These are phyloP conservation scores for Auanema freiburgensis DNA, from an alignment of 2,888 invertebrate species.

Conservation along the genomic window DNA sequence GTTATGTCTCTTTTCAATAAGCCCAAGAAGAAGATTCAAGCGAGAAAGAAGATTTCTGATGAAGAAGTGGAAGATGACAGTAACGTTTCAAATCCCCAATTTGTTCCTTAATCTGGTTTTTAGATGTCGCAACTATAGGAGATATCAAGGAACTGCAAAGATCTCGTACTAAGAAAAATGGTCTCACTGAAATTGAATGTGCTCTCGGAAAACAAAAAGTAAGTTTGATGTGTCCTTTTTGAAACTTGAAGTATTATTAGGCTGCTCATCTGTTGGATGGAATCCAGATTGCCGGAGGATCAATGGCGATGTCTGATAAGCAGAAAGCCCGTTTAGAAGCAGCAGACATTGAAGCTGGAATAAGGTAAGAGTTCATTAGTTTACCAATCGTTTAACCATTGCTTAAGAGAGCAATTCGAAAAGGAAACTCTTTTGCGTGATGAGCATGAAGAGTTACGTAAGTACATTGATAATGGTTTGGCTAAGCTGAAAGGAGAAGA, in stretches of 20 bases:
- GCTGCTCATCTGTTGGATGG: constrained; percentile 38
- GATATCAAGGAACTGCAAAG: constrained; percentile 61
- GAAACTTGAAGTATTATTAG: constrained; percentile 9
- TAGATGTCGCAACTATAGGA: constrained; percentile 24
- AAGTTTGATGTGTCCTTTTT: no score
- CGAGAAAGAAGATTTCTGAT: neutral
- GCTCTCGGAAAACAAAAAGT: constrained; percentile 56
- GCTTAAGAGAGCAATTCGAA: constrained; percentile 59
- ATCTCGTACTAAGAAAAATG: constrained; percentile 51
- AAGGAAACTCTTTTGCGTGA: constrained; percentile 60
- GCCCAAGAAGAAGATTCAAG: constrained; percentile 15
- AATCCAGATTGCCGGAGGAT: constrained; percentile 49
- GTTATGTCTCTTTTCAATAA: constrained; percentile 18
- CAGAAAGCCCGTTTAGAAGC: constrained; percentile 56
- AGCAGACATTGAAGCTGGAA: constrained; percentile 57
- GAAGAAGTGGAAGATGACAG: no score
- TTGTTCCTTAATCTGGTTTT: constrained; percentile 16
- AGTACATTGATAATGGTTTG: constrained; percentile 52
- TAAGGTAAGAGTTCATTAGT: constrained; percentile 33
- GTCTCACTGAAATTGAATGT: constrained; percentile 59
- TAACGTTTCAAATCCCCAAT: no score
- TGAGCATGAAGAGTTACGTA: constrained; percentile 60
- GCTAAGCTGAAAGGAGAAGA: constrained; percentile 13
- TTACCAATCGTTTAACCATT: no score
- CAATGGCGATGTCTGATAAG: constrained; percentile 48